Evolutionary conservation across 2,888 invertebrate species (phyloP), one percentile per base, ranked within the genome.

Genomic region (Tridacna gigas): DNA sequence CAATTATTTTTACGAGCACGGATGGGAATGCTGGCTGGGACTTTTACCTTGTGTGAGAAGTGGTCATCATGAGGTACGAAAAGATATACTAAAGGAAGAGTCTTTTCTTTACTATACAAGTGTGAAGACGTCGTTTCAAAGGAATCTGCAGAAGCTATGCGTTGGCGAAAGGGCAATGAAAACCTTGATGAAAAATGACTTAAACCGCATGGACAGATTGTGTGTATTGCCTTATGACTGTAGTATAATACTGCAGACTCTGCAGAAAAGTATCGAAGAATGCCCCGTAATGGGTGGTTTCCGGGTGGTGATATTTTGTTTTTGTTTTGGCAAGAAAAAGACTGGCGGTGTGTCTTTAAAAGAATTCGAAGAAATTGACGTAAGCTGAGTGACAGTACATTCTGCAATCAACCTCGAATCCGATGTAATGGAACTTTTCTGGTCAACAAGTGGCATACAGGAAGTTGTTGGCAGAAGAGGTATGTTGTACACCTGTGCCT

Each of bases 301-400:
- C 45, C n/a, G 37, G 48, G 22, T 28, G 25, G 51, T 82, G 20
- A 12, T 74, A 9, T 85, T 85, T 71, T 82, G 82, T 60, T 85
- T 82, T 74, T 65, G 85, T 11, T 85, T 85, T 77, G 80, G 82
- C 25, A 82, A 85, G 51, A 82, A 85, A 77, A 56, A 56, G 67
- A 51, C 28, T 20, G 28, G 45, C 5, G 82, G 80, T 25, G 15
- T 85, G 28, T 63, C 60, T 25, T 65, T 85, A 37, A 66, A 18
- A 20, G 20, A 15, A 20, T 79, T 82, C 25, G 69, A 80, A 26
- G 47, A 13, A n/a, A 56, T 45, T 20, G 18, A 56, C 7, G 73
- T 82, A 28, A 37, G 1, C n/a, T 12, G 47, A n/a, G 37, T 20
- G 15, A 81, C 75, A 18, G 78, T 82, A 37, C 82, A 82, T 69